Evolutionary conservation across 2,888 invertebrate species (phyloP).

Genomic region (Prosapia bicincta): DNA sequence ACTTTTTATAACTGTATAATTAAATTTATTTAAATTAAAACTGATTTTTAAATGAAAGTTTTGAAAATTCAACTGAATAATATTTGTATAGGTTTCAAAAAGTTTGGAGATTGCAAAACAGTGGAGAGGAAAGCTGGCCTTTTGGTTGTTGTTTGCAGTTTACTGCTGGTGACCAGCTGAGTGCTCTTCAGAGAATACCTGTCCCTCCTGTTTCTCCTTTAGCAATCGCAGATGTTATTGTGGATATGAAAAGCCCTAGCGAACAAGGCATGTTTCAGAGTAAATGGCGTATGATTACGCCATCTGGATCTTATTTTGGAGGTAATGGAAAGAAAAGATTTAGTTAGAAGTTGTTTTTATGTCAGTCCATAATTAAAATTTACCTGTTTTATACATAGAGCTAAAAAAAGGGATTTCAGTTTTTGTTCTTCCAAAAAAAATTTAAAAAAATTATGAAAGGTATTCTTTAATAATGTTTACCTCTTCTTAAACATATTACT

Average conservation of each 20-base stretch:
- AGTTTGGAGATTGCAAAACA: slow-evolving; percentile 85
- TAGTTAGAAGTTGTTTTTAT: too few species aligned
- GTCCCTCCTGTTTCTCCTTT: slow-evolving; percentile 73
- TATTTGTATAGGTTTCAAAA: slow-evolving; percentile 68
- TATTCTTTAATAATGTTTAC: too few species aligned
- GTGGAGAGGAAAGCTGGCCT: slow-evolving; percentile 86
- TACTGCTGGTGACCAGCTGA: slow-evolving; percentile 64
- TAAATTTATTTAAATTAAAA: too few species aligned
- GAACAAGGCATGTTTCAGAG: slow-evolving; percentile 73
- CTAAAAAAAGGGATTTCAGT: too few species aligned
- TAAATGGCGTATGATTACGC: slow-evolving; percentile 86
- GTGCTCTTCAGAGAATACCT: slow-evolving; percentile 51
- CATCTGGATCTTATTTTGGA: slow-evolving; percentile 87
- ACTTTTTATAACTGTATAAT: too few species aligned
- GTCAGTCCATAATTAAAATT: too few species aligned
- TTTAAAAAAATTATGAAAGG: too few species aligned
- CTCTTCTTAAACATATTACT: too few species aligned
- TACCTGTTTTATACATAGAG: too few species aligned
- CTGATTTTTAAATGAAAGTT: too few species aligned
- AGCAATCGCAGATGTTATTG: slow-evolving; percentile 68
- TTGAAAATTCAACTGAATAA: background rate
- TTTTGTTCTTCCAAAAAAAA: too few species aligned
- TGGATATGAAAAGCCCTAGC: slow-evolving; percentile 77
- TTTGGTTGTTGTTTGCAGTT: slow-evolving; percentile 73
- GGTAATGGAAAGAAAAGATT: slow-evolving; percentile 53